Percentiles rank a stretch among this genome's conserved stretches.
phyloP scores from a whole-genome alignment of 2,113 vertebrate species.

The Chelonoidis abingdonii region DNA sequence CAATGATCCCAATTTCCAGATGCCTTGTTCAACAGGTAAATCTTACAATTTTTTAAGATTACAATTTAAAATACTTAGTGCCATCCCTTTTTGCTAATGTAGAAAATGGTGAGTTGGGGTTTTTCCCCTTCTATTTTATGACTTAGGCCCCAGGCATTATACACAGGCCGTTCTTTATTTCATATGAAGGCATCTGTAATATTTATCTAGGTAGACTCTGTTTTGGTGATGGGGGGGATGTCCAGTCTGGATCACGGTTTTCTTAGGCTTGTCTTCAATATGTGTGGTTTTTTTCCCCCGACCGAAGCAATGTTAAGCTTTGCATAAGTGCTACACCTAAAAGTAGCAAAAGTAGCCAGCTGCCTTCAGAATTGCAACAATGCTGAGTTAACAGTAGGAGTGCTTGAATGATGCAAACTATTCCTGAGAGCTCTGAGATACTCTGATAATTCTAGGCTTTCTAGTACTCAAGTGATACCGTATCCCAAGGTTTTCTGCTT shows the following conservation, averaged over 20 bases:
- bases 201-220: background rate
- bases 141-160: slow-evolving; percentile 67
- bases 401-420: background rate
- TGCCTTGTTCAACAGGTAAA: slow-evolving; percentile 92
- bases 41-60: slow-evolving; percentile 84
- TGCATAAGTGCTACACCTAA: background rate
- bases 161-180: background rate
- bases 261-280: background rate
- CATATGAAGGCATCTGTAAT: background rate
- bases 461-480: accelerated
- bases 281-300: background rate
- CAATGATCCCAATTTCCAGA: slow-evolving; percentile 92
- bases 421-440: background rate
- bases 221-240: background rate
- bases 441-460: background rate
- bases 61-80: slow-evolving; percentile 77
- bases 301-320: background rate
- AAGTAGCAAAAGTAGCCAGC: background rate
- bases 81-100: slow-evolving; percentile 52
- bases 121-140: slow-evolving; percentile 53
- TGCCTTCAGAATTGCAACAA: background rate
- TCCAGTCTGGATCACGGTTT: background rate
- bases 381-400: background rate
- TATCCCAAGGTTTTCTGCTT: background rate
- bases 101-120: slow-evolving; percentile 62